phyloP scores from a whole-genome alignment of 2,113 vertebrate genomes.

The Cairina moschata region DNA sequence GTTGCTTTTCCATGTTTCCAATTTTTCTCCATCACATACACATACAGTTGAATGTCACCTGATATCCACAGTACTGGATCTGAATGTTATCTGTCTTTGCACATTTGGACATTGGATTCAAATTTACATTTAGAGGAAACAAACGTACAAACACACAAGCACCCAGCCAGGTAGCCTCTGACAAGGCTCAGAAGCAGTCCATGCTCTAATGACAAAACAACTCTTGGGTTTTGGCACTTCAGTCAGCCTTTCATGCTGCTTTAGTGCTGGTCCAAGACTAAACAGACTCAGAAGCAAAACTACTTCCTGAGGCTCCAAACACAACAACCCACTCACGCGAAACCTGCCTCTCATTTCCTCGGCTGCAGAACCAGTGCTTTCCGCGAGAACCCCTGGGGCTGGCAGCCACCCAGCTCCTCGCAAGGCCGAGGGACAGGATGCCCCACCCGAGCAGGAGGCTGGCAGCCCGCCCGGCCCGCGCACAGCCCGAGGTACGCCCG shows the following conservation, averaged over 20 bases:
- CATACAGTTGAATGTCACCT: accelerated
- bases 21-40: not conserved
- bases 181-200: too few species aligned
- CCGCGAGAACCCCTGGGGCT: not conserved
- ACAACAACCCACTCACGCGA: not conserved
- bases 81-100: not conserved
- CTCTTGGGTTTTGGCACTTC: accelerated
- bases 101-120: accelerated
- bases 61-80: accelerated
- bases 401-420: accelerated
- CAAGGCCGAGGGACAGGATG: not conserved
- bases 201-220: accelerated
- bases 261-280: not conserved
- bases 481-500: accelerated
- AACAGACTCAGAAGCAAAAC: not conserved
- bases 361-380: not conserved
- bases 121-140: too few species aligned
- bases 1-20: not conserved
- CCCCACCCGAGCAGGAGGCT: not conserved
- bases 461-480: not conserved
- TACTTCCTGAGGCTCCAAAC: not conserved
- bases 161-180: too few species aligned
- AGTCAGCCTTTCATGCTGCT: accelerated
- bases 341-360: accelerated
- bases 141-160: too few species aligned